Conservation (phyloP, 2,797 vertebrate species). For the Nannoperca obscura region DNA sequence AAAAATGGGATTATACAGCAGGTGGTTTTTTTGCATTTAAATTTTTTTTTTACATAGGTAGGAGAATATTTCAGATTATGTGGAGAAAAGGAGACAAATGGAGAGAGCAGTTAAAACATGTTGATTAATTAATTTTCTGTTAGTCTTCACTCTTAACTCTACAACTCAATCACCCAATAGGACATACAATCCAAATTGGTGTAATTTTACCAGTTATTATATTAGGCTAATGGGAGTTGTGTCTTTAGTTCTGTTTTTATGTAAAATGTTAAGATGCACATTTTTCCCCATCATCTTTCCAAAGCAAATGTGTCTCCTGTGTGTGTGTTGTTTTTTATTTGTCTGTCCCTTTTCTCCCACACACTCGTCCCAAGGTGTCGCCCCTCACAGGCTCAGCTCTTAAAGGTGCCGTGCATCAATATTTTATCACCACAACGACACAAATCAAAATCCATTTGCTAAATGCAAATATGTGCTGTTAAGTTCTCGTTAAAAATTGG, state of each 20-base stretch:
- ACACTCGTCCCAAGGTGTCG: conserved; percentile 62
- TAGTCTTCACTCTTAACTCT: neutral
- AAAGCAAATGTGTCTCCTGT: conserved; percentile 52
- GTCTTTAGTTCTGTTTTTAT: conserved; percentile 18
- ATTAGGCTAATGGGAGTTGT: conserved; percentile 19
- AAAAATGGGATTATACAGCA: neutral
- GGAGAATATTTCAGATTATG: neutral
- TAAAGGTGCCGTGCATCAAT: conserved; percentile 69
- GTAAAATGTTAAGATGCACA: conserved; percentile 35
- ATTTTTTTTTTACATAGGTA: neutral
- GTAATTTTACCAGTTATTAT: neutral
- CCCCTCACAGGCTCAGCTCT: conserved; percentile 56
- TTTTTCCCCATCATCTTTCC: conserved; percentile 38
- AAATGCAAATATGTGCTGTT: conserved; percentile 30
- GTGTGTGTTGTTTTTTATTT: conserved; percentile 59
- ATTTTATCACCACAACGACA: conserved; percentile 46
- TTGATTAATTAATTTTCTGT: neutral
- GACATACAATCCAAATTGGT: neutral
- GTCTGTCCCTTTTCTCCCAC: conserved; percentile 52
- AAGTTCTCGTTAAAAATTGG: conserved; percentile 26
- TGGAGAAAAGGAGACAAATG: neutral
- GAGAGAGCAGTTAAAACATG: neutral
- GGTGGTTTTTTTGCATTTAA: neutral
- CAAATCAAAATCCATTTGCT: conserved; percentile 54
- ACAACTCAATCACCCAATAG: neutral